These are phyloP conservation scores for chimpanzee (Pan troglodytes) DNA, from an alignment of 2,113 vertebrate species.

Conservation along the genomic window NHGRI_mPanTro3-v2.1_pri NC_072403.2:156214001-156214500, in stretches of 20 bases:
- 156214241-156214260: not conserved
- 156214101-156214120: not conserved
- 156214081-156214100: slow-evolving; percentile 35
- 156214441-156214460: not conserved
- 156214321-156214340: not conserved
- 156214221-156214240: not conserved
- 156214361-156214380: not conserved
- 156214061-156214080: not conserved
- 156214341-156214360: not conserved
- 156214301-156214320: slow-evolving; percentile 11
- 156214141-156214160: not conserved
- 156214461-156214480: not conserved
- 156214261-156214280: slow-evolving; percentile 7
- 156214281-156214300: not conserved
- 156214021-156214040: slow-evolving; percentile 33
- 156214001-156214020: not conserved
- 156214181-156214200: not conserved
- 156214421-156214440: not conserved
- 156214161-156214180: not conserved
- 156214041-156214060: not conserved
- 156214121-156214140: not conserved
- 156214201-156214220: not conserved
- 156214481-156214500: not conserved
- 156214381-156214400: not conserved
- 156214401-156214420: not conserved